Percentiles rank a stretch among this genome's conserved stretches.
Conservation (phyloP, 64 coral and sea anemone genomes). For the Stylophora pistillata region DNA sequence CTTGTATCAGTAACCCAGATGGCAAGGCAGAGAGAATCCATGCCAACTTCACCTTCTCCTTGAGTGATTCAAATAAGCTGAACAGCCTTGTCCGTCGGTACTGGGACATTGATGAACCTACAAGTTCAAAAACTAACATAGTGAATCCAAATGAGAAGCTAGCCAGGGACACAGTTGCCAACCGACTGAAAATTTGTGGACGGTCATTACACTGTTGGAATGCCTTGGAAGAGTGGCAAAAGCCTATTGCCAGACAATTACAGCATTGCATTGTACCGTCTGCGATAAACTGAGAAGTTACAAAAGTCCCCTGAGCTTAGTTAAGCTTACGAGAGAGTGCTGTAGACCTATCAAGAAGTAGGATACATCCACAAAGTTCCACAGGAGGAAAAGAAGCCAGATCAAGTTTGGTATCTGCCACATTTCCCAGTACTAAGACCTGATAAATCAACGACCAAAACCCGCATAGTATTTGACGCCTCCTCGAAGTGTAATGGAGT, state of each 20-base stretch:
- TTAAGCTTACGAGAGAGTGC: too few relatives aligned
- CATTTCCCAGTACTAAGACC: slow-evolving; percentile 80
- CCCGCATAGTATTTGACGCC: slow-evolving; percentile 62
- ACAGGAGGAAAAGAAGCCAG: slow-evolving; percentile 27
- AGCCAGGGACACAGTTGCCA: too few relatives aligned
- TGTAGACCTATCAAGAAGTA: too few relatives aligned
- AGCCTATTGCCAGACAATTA: slow-evolving; percentile 43
- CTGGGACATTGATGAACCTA: slow-evolving; percentile 66
- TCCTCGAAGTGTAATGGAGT: slow-evolving; percentile 26
- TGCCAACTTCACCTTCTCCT: slow-evolving; percentile 14
- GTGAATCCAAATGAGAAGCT: too few relatives aligned
- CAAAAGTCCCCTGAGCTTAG: too few relatives aligned
- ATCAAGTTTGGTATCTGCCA: slow-evolving; percentile 58
- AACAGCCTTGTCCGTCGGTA: slow-evolving; percentile 39
- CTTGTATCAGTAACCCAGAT: too few relatives aligned
- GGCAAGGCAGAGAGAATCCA: slow-evolving; percentile 13
- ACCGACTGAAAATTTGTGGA: too few relatives aligned
- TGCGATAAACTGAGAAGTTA: slow-evolving; percentile 69
- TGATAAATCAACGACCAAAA: slow-evolving; percentile 72
- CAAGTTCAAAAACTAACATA: too few relatives aligned
- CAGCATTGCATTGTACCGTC: slow-evolving; percentile 27
- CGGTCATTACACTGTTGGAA: too few relatives aligned
- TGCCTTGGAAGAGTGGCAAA: too few relatives aligned
- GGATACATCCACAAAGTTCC: slow-evolving; percentile 56
- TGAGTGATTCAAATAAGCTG: slow-evolving; percentile 16